Evolutionary conservation across 2,888 invertebrate genomes (phyloP).

Genomic region (Pyralis farinalis): DNA sequence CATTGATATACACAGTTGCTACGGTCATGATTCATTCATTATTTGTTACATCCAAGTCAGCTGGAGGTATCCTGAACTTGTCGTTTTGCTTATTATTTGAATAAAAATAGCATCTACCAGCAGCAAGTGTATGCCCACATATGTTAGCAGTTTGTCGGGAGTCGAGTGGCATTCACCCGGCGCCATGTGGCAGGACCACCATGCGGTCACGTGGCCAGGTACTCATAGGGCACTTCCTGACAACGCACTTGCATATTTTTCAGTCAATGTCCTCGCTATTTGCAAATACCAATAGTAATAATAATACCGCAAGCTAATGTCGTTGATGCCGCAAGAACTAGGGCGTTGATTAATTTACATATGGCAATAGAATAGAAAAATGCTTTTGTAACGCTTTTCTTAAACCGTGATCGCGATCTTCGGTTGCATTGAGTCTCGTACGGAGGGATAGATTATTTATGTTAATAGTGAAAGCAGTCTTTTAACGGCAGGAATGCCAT

Average conservation of each 20-base stretch:
- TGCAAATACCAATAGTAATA: slow-evolving; percentile 6
- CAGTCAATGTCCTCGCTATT: slow-evolving; percentile 29
- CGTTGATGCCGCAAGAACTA: slow-evolving; percentile 1
- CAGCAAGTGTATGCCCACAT: slow-evolving; percentile 40
- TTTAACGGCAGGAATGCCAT: slow-evolving; percentile 39
- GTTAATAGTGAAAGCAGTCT: slow-evolving; percentile 43
- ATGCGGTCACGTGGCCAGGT: slow-evolving; percentile 62
- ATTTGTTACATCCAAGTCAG: slow-evolving; percentile 19
- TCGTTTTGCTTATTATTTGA: slow-evolving; percentile 26
- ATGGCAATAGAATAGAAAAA: slow-evolving; percentile 23
- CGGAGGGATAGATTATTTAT: slow-evolving; percentile 51
- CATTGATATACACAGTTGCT: too few species aligned
- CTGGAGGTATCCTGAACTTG: slow-evolving; percentile 44
- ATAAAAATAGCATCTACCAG: slow-evolving; percentile 36
- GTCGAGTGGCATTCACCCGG: slow-evolving; percentile 49
- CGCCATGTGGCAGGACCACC: slow-evolving; percentile 45
- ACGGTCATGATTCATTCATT: too few species aligned
- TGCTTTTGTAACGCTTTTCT: slow-evolving; percentile 17
- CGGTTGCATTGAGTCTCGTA: slow-evolving; percentile 36
- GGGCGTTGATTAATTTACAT: slow-evolving; percentile 31
- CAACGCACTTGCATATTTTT: slow-evolving; percentile 48
- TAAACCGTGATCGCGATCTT: slow-evolving; percentile 24
- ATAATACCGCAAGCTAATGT: slow-evolving; percentile 11
- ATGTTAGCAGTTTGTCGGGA: slow-evolving; percentile 52
- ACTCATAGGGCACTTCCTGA: slow-evolving; percentile 41